Conservation (phyloP, 35 echinoderm and acorn worm species). For the Apostichopus parvimensis region DNA sequence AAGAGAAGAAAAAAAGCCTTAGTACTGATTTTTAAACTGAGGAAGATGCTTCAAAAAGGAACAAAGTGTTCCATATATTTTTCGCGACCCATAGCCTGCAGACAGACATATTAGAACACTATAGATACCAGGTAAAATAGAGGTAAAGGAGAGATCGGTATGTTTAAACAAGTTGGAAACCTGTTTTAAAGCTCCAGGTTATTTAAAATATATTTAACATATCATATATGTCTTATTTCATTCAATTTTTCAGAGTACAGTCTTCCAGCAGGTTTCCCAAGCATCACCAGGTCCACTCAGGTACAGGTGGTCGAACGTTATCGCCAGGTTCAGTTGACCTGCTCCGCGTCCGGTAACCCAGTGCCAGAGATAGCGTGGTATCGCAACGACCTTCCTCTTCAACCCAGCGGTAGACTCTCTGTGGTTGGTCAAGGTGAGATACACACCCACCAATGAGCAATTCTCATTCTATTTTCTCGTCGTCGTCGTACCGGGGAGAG, state of each 20-base stretch:
- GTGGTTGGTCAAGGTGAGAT: slow-evolving; percentile 15
- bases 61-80: too few relatives aligned
- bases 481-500: too few relatives aligned
- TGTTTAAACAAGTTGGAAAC: not conserved
- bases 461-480: too few relatives aligned
- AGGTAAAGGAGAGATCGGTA: too few relatives aligned
- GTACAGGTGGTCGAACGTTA: slow-evolving; percentile 71
- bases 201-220: too few relatives aligned
- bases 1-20: too few relatives aligned
- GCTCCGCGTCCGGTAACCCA: slow-evolving; percentile 68
- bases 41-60: too few relatives aligned
- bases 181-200: not conserved
- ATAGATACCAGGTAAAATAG: too few relatives aligned
- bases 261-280: slow-evolving; percentile 75
- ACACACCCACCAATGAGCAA: too few relatives aligned
- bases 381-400: slow-evolving; percentile 60
- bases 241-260: slow-evolving; percentile 51
- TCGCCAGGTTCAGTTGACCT: slow-evolving; percentile 56
- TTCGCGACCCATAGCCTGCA: too few relatives aligned
- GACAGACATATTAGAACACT: too few relatives aligned
- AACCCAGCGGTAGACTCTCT: slow-evolving; percentile 52
- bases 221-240: not conserved
- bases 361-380: slow-evolving; percentile 84
- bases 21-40: too few relatives aligned
- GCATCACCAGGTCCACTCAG: slow-evolving; percentile 7